Evolutionary conservation across 2,888 invertebrate species (phyloP).

Genomic region (Toxonevra muliebris): DNA sequence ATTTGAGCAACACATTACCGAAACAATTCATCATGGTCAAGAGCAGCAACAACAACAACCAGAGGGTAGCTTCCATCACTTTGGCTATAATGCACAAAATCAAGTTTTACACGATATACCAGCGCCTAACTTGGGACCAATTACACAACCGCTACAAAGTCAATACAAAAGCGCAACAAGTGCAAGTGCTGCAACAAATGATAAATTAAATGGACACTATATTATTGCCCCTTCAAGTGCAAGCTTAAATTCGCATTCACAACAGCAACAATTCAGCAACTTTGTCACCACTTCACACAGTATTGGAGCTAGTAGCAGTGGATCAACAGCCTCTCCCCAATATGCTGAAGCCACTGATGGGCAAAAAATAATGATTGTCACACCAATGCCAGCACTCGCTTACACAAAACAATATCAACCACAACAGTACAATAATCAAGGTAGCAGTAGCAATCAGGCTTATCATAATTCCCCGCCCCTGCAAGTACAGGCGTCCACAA

Average conservation of each 20-base stretch:
- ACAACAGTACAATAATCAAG: conserved; percentile 30
- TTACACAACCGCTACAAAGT: conserved; percentile 39
- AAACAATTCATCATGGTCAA: conserved; percentile 57
- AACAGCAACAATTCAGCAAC: conserved; percentile 48
- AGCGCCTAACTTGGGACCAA: conserved; percentile 60
- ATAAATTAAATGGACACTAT: conserved; percentile 45
- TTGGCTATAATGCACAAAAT: conserved; percentile 43
- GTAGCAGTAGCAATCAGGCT: conserved; percentile 33
- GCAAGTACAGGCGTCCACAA: conserved; percentile 51
- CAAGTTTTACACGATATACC: conserved; percentile 63
- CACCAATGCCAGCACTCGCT: conserved; percentile 57
- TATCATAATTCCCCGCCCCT: conserved; percentile 43
- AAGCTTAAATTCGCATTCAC: conserved; percentile 30
- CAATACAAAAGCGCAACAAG: conserved; percentile 38
- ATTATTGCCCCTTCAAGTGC: conserved; percentile 42
- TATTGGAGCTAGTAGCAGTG: conserved; percentile 38
- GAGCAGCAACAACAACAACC: conserved; percentile 27
- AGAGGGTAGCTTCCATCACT: conserved; percentile 30
- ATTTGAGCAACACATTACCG: conserved; percentile 80
- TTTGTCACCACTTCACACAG: conserved; percentile 53
- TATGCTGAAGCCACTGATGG: conserved; percentile 60
- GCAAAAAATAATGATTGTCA: conserved; percentile 62
- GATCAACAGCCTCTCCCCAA: conserved; percentile 48
- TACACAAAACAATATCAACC: conserved; percentile 49
- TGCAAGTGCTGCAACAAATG: neutral